A percentile compares a stretch with the other conserved stretches of the same genome.
Evolutionary conservation across 2,797 vertebrate genomes (phyloP).

Genomic region (Pempheris klunzingeri): DNA sequence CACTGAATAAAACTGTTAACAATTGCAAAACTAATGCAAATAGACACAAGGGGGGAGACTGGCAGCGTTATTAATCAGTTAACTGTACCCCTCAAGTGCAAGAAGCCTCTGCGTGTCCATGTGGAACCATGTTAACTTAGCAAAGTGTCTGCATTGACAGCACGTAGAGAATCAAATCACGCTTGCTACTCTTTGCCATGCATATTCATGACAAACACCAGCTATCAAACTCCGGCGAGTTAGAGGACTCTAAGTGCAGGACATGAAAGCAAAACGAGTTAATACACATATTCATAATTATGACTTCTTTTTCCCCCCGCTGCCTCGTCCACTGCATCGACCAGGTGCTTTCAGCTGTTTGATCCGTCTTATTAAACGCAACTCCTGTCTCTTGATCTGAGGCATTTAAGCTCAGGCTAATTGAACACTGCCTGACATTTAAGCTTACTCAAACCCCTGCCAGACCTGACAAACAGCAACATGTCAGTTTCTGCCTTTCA

Average conservation of each 20-base stretch:
- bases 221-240: slow-evolving; percentile 37
- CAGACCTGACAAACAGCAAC: slow-evolving; percentile 70
- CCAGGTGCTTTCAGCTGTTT: slow-evolving; percentile 60
- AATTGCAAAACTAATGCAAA: slow-evolving; percentile 14
- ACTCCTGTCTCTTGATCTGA: slow-evolving; percentile 62
- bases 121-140: slow-evolving; percentile 40
- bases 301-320: slow-evolving; percentile 1
- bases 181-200: not conserved
- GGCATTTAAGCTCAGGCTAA: slow-evolving; percentile 70
- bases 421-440: slow-evolving; percentile 78
- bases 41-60: not conserved
- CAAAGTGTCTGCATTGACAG: slow-evolving; percentile 30
- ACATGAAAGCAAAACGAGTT: slow-evolving; percentile 43
- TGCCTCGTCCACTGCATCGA: slow-evolving; percentile 34
- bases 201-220: slow-evolving; percentile 49
- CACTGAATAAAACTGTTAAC: not conserved
- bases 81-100: slow-evolving; percentile 8
- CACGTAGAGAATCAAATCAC: slow-evolving; percentile 30
- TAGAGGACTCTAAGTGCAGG: slow-evolving; percentile 7
- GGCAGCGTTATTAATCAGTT: slow-evolving; percentile 28
- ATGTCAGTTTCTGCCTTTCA: slow-evolving; percentile 57
- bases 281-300: slow-evolving; percentile 49
- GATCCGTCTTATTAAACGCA: slow-evolving; percentile 65
- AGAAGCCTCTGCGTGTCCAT: slow-evolving; percentile 18
- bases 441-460: slow-evolving; percentile 43